Evolutionary conservation across 2,113 vertebrate species (phyloP).

Genomic region (Tupaia chinensis): DNA sequence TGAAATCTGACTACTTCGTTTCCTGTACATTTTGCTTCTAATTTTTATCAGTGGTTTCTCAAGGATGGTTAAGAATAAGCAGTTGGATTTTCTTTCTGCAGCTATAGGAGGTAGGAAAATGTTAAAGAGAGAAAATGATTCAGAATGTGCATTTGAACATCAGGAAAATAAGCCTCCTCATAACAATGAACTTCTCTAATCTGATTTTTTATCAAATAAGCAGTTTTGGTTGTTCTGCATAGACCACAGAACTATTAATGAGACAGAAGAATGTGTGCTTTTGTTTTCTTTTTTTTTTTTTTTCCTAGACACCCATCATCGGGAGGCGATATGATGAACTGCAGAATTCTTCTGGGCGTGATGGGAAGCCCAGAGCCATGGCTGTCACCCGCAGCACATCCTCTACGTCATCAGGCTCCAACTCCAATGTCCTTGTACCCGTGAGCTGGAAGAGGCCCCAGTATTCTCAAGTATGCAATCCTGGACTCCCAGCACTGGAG

Average conservation of each 20-base stretch:
- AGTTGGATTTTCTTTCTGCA: conserved; percentile 12
- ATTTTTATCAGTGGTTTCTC: neutral
- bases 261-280: conserved; percentile 32
- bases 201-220: neutral
- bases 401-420: conserved; percentile 97
- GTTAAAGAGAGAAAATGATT: neutral
- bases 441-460: conserved; percentile 99
- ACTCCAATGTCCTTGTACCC: conserved; percentile 98
- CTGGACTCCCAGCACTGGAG: neutral
- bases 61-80: neutral
- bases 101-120: neutral
- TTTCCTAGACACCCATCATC: conserved; percentile 94
- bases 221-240: neutral
- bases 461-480: conserved; percentile 93
- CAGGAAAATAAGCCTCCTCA: neutral
- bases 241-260: neutral
- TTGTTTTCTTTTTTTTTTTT: conserved; percentile 55
- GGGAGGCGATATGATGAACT: conserved; percentile 96
- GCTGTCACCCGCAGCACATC: conserved; percentile 97
- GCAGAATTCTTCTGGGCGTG: conserved; percentile 93
- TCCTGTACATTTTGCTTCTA: neutral
- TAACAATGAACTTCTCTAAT: neutral
- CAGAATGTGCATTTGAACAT: neutral
- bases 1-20: neutral
- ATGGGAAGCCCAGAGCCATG: conserved; percentile 95